phyloP scores from a whole-genome alignment of 2,113 vertebrate genomes.

The Heteronetta atricapilla region DNA sequence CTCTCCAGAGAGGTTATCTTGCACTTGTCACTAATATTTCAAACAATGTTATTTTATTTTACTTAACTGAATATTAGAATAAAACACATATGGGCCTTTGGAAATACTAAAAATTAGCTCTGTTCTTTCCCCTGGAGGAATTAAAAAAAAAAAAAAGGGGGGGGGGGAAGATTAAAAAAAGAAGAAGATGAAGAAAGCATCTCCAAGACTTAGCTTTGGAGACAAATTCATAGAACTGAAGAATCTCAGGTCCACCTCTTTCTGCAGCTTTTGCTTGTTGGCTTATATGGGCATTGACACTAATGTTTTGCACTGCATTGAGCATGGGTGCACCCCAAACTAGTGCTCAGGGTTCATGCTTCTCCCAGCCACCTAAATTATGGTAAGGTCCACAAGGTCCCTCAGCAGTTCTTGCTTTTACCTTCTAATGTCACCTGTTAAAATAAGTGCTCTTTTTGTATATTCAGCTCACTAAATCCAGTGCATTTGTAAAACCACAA shows the following conservation, averaged over 20 bases:
- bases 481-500: background rate
- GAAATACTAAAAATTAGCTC: background rate
- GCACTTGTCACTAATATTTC: no score
- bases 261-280: background rate
- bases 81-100: background rate
- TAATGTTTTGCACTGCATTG: background rate
- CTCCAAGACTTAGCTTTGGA: background rate
- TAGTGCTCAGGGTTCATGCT: background rate
- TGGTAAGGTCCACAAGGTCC: background rate
- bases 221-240: background rate
- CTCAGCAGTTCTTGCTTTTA: background rate
- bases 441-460: background rate
- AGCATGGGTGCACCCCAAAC: background rate
- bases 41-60: no score
- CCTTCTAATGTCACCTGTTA: background rate
- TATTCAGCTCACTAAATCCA: background rate
- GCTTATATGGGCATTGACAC: background rate
- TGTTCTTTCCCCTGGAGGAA: background rate
- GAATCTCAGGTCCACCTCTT: background rate
- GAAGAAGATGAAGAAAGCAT: no score
- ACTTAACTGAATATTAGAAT: no score
- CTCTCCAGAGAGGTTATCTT: no score
- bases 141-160: no score
- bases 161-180: no score
- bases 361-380: background rate